A percentile compares a stretch with the other conserved stretches of the same genome.
phyloP scores from a whole-genome alignment of 64 coral and sea anemone species.

The Exaiptasia diaphana region DNA sequence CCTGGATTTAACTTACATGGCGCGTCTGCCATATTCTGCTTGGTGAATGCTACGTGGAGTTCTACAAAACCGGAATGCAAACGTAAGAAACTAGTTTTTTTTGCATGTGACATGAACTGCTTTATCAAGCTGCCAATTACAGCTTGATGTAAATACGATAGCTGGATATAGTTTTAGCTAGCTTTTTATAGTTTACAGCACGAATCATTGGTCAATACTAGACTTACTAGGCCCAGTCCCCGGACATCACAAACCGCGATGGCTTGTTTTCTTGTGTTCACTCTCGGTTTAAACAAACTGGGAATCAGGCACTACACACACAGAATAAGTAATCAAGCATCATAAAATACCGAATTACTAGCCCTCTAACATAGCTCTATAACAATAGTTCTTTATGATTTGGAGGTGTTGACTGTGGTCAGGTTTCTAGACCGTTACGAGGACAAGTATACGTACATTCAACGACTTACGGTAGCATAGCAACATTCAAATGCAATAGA shows the following conservation, averaged over 20 bases:
- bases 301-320: too few species aligned
- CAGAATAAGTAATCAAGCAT: too few species aligned
- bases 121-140: background rate
- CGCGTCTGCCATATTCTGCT: conserved; percentile 23
- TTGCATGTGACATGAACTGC: background rate
- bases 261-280: too few species aligned
- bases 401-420: conserved; percentile 41
- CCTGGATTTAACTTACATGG: conserved; percentile 48
- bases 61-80: conserved; percentile 31
- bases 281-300: too few species aligned
- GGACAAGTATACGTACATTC: conserved; percentile 27
- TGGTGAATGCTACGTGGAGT: conserved; percentile 70
- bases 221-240: too few species aligned
- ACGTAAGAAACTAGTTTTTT: conserved; percentile 30
- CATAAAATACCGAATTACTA: too few species aligned
- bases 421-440: conserved; percentile 16
- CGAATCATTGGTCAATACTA: too few species aligned
- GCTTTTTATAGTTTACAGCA: background rate
- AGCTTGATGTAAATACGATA: background rate
- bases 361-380: too few species aligned
- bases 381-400: background rate
- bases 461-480: conserved; percentile 14
- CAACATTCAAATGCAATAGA: conserved; percentile 41
- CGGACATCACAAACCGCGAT: too few species aligned
- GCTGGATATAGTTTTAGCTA: background rate